These are phyloP conservation scores for Sycophila texana DNA, from an alignment of 2,888 invertebrate genomes.

Conservation along the genomic window DNA sequence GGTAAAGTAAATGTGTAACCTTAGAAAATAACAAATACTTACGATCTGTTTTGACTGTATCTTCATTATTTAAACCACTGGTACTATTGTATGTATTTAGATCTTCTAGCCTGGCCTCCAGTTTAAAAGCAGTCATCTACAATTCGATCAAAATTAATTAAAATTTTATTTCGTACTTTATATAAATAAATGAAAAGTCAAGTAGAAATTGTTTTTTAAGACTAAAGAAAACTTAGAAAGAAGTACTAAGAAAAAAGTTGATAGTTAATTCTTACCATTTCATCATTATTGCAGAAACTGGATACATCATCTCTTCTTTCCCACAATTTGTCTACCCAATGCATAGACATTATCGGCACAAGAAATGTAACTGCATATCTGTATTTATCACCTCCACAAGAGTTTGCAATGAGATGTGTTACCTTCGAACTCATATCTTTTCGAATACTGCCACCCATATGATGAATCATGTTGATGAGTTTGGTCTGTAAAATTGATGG, in stretches of 20 bases:
- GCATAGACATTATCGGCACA: conserved; percentile 90
- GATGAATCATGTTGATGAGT: conserved; percentile 92
- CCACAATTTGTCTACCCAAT: conserved; percentile 95
- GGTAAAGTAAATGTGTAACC: no score
- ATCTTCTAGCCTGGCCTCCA: conserved; percentile 74
- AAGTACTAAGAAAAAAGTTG: conserved; percentile 19
- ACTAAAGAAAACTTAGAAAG: neutral
- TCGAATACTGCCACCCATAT: conserved; percentile 97
- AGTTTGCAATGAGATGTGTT: conserved; percentile 95
- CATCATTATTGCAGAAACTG: conserved; percentile 81
- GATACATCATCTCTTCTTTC: conserved; percentile 83
- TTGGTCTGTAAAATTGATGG: conserved; percentile 80
- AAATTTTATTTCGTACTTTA: no score
- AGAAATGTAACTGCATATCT: conserved; percentile 94
- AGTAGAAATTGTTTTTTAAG: no score
- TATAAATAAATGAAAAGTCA: no score
- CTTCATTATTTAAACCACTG: conserved; percentile 76
- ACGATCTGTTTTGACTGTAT: conserved; percentile 71
- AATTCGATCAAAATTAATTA: no score
- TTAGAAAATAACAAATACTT: conserved; percentile 60
- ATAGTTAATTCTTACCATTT: conserved; percentile 77
- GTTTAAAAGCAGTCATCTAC: no score
- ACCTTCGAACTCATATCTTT: conserved; percentile 92
- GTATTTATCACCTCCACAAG: conserved; percentile 94
- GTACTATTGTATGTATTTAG: conserved; percentile 74